Evolutionary conservation across 1,140 invertebrate species (phyloP), one percentile per base, ranked within the genome.

Genomic region (Ladona fulva): DNA sequence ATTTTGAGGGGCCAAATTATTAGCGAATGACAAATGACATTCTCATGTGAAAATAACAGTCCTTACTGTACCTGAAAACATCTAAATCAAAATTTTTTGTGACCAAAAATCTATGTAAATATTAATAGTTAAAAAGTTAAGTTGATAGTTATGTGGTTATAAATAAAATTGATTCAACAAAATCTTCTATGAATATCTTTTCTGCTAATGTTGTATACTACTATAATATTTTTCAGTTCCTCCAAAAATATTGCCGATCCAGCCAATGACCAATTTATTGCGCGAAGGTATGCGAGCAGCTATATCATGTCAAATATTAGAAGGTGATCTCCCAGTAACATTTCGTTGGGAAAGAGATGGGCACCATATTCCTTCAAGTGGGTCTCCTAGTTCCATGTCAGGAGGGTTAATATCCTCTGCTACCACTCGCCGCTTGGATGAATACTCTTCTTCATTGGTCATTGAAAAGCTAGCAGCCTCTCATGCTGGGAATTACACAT

Each of bases 261-360:
- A 94, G 86, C 91, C 94, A 73, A 91, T 94, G 86, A 91, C 91
- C 42, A 90, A 92, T 82, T 86, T 93, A 81, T 86, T 95, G 77
- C 89, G 93, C 78, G 95, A 97, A 87, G 96, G 96, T 16, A 96
- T 96, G 89, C 88, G 96, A 78, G 94, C 95, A 12, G 94, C 94
- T 29, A 94, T 98, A 80, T 93, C 95, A 78, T 98, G 97, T 86
- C 93, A 95, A 82, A 95, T 98, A 80, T 91, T 96, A 83, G 95
- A 96, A 86, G 97, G 97, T 16, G 96, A 99, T 87, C 89, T 95
- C 79, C 96, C 96, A 24, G 92, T 99, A 79, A 92, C 91, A 78
- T 95, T 98, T 85, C 8, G 90, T 29, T 95, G 93, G 93, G 92
- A 93, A 82, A 90, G 93, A 83, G 93, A 96, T 84, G 93, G 92